These are phyloP conservation scores for Pontoporia blainvillei DNA, from an alignment of 2,113 vertebrate species.

Conservation along the genomic window DNA sequence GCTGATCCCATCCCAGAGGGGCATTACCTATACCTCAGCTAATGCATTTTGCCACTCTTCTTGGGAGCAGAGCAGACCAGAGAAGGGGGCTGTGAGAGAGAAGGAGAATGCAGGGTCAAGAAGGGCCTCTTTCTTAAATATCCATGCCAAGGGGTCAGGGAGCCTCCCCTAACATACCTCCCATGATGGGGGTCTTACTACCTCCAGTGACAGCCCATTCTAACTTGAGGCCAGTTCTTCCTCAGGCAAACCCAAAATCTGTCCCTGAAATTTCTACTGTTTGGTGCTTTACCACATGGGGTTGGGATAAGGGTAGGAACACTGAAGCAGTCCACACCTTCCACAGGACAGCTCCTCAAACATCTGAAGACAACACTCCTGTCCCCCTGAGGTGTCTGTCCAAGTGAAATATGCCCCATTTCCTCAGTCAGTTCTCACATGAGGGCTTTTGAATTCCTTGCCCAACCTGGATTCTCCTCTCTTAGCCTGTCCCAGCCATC, in stretches of 20 bases:
- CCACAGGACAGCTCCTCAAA: neutral
- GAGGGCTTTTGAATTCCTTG: neutral
- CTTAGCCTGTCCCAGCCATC: neutral
- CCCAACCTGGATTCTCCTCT: neutral
- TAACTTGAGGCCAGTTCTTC: neutral
- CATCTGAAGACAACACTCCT: neutral
- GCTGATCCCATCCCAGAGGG: neutral
- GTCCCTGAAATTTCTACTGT: neutral
- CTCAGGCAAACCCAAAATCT: neutral
- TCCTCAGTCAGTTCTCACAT: neutral
- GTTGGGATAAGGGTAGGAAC: neutral
- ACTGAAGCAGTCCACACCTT: neutral
- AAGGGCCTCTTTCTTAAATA: neutral
- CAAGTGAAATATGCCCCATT: neutral
- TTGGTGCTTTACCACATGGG: neutral
- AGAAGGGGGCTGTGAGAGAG: neutral
- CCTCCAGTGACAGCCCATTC: neutral
- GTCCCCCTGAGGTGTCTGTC: neutral
- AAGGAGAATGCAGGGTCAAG: too few species aligned
- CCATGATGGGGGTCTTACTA: neutral
- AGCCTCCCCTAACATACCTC: neutral
- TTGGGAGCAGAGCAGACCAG: neutral
- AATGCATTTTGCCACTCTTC: neutral
- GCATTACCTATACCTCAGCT: neutral
- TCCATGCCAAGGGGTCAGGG: accelerated